phyloP scores from a whole-genome alignment of 2,888 invertebrate genomes.

The Eristalis arbustorum region DNA sequence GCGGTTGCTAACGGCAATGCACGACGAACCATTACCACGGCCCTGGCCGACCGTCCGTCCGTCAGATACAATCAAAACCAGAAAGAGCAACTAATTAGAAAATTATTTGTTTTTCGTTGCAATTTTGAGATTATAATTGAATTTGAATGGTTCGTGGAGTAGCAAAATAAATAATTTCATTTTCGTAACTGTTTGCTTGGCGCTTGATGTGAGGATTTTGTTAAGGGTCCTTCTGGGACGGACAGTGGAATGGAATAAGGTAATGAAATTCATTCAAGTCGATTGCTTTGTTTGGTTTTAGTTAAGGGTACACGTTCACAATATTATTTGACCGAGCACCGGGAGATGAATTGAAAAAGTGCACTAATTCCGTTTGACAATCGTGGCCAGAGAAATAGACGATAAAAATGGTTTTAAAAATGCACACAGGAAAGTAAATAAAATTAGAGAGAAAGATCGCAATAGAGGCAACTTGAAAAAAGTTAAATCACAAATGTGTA shows the following conservation, averaged over 20 bases:
- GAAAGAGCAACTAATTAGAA: conserved; percentile 71
- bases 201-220: background rate
- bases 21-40: background rate
- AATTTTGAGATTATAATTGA: conserved; percentile 71
- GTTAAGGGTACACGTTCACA: no score
- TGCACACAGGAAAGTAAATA: no score
- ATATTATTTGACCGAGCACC: no score
- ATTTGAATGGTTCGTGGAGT: conserved; percentile 66
- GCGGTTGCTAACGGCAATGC: conserved; percentile 32
- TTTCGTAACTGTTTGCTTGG: conserved; percentile 7
- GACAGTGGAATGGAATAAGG: background rate
- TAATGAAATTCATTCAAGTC: background rate
- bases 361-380: no score
- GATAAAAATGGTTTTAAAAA: no score
- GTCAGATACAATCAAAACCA: conserved; percentile 46
- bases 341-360: no score
- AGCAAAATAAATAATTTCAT: conserved; percentile 64
- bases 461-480: no score
- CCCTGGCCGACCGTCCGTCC: background rate
- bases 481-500: no score
- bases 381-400: no score
- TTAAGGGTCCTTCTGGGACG: conserved; percentile 12
- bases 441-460: no score
- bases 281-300: no score
- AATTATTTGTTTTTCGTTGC: conserved; percentile 71